A percentile compares a stretch with the other conserved stretches of the same genome.
These are phyloP conservation scores for Siniperca undulata DNA, from an alignment of 2,797 vertebrate genomes.

Conservation along the genomic window DNA sequence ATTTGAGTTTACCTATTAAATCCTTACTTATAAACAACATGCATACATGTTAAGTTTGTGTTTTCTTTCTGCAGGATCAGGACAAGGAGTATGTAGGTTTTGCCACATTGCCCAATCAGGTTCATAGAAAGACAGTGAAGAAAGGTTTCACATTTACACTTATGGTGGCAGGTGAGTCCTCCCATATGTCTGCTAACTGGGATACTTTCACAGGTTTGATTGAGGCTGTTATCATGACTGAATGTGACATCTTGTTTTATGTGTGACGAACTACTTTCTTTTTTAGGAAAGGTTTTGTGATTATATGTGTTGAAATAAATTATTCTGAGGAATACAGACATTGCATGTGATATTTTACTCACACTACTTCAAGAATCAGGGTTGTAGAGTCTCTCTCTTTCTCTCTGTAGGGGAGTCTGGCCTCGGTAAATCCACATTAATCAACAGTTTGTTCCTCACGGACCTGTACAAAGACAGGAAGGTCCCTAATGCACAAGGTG, in stretches of 20 bases:
- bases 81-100: slow-evolving; percentile 92
- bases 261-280: background rate
- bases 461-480: slow-evolving; percentile 86
- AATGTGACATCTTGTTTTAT: background rate
- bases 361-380: background rate
- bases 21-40: background rate
- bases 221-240: background rate
- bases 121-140: slow-evolving; percentile 91
- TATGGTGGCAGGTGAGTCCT: slow-evolving; percentile 87
- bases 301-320: background rate
- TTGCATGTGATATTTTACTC: background rate
- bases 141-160: slow-evolving; percentile 92
- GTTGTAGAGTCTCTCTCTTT: slow-evolving; percentile 9
- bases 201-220: background rate
- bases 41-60: slow-evolving; percentile 6
- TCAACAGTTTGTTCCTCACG: slow-evolving; percentile 92
- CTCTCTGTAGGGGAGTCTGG: slow-evolving; percentile 82
- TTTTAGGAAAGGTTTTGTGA: background rate
- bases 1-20: background rate
- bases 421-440: slow-evolving; percentile 91
- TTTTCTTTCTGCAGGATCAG: slow-evolving; percentile 79
- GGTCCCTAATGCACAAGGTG: slow-evolving; percentile 84
- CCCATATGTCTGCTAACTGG: background rate
- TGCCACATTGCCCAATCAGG: slow-evolving; percentile 89
- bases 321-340: background rate